Conservation (phyloP, 2,113 vertebrate species). For the Sphyrna mokarran region DNA sequence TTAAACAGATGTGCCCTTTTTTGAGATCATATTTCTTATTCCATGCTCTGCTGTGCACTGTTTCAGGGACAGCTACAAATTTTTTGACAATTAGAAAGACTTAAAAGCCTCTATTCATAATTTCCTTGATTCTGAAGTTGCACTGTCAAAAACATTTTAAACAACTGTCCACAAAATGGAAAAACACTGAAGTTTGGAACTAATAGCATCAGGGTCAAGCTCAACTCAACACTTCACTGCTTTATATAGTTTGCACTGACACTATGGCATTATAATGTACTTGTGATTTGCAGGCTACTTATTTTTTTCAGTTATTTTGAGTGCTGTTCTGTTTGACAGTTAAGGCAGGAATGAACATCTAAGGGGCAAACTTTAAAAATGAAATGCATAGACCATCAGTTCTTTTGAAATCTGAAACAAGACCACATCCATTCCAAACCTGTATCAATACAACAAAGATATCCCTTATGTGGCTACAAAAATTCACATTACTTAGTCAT, state of each 20-base stretch:
- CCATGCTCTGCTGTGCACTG: conserved; percentile 47
- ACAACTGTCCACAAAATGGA: conserved; percentile 20
- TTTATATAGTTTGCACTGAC: not conserved
- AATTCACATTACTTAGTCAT: not conserved
- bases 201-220: conserved; percentile 19
- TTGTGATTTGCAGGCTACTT: conserved; percentile 9
- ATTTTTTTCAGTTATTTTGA: not conserved
- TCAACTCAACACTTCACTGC: conserved; percentile 15
- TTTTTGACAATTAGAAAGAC: conserved; percentile 61
- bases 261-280: not conserved
- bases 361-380: not conserved
- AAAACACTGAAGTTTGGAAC: conserved; percentile 11
- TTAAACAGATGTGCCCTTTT: conserved; percentile 89
- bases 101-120: conserved; percentile 50
- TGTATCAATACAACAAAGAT: not conserved
- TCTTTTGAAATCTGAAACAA: not conserved
- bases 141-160: conserved; percentile 32
- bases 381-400: not conserved
- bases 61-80: conserved; percentile 68
- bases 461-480: not conserved
- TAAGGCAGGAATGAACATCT: conserved; percentile 13
- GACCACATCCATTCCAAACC: not conserved
- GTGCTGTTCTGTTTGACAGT: not conserved
- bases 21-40: conserved; percentile 71
- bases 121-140: conserved; percentile 45